These are phyloP conservation scores for Saguinus midas DNA, from an alignment of 2,113 vertebrate genomes.

Conservation along the genomic window DNA sequence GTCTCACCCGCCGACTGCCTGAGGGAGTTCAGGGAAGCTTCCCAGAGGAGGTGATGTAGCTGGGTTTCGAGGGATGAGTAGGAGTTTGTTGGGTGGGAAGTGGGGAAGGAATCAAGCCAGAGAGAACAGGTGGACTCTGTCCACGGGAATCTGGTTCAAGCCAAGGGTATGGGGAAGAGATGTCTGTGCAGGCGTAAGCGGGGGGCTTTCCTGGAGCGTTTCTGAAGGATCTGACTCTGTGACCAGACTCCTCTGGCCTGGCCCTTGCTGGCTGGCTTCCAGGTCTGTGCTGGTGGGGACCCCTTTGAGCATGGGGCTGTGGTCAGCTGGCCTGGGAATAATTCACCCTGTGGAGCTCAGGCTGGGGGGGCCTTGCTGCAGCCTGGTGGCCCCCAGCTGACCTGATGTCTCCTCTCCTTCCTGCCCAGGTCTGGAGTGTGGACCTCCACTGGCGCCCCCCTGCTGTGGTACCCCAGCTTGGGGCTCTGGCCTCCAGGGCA, in stretches of 20 bases:
- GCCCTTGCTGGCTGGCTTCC: background rate
- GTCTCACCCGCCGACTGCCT: background rate
- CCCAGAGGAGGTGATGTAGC: background rate
- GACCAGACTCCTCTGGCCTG: background rate
- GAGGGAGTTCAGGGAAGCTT: background rate
- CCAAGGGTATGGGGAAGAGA: background rate
- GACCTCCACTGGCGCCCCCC: background rate
- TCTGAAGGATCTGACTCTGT: rapidly evolving
- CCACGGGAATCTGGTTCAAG: background rate
- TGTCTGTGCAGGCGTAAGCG: rapidly evolving
- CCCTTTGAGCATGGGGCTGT: rapidly evolving
- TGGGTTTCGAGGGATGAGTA: background rate
- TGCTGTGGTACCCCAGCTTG: rapidly evolving
- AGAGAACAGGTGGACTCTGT: background rate
- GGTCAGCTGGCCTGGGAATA: constrained; percentile 4
- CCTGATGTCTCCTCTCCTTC: background rate
- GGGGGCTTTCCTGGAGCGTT: background rate
- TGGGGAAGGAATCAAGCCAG: background rate
- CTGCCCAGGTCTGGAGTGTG: background rate
- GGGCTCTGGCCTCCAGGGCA: background rate
- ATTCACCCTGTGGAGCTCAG: background rate
- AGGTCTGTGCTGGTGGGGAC: background rate
- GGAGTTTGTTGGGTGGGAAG: background rate
- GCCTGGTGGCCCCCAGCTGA: background rate
- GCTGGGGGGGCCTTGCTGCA: background rate